These are phyloP conservation scores for Erebia aethiops DNA, from an alignment of 2,888 invertebrate genomes.

Conservation along the genomic window DNA sequence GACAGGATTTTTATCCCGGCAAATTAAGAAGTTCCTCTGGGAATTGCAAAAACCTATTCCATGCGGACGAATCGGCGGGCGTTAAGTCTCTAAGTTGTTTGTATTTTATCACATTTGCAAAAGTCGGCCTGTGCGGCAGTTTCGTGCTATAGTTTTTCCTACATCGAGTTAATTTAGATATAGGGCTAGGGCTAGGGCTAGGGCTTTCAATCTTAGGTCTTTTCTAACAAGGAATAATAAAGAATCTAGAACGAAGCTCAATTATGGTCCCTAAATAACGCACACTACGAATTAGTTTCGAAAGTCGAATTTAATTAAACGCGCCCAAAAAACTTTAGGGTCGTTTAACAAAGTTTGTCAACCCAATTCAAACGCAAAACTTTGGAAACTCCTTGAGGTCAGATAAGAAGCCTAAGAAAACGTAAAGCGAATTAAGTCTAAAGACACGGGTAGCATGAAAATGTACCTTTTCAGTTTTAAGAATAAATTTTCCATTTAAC, in stretches of 20 bases:
- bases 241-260: neutral
- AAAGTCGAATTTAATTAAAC: neutral
- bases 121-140: too few relatives aligned
- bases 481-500: slow-evolving; percentile 21
- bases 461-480: slow-evolving; percentile 19
- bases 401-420: slow-evolving; percentile 5
- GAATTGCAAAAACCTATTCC: too few relatives aligned
- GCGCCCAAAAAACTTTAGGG: neutral
- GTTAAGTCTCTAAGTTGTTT: too few relatives aligned
- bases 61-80: too few relatives aligned
- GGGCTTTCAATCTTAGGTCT: neutral
- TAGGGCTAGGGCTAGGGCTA: too few relatives aligned
- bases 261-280: neutral
- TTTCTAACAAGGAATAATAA: neutral
- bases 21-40: too few relatives aligned
- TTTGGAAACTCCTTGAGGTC: slow-evolving; percentile 6
- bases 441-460: slow-evolving; percentile 11
- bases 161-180: too few relatives aligned
- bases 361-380: slow-evolving; percentile 1
- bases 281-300: neutral
- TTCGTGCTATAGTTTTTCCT: too few relatives aligned
- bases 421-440: neutral
- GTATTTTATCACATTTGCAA: too few relatives aligned
- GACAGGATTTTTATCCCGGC: too few relatives aligned
- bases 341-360: neutral